phyloP scores from a whole-genome alignment of 2,113 vertebrate species.

The Galbula dea region DNA sequence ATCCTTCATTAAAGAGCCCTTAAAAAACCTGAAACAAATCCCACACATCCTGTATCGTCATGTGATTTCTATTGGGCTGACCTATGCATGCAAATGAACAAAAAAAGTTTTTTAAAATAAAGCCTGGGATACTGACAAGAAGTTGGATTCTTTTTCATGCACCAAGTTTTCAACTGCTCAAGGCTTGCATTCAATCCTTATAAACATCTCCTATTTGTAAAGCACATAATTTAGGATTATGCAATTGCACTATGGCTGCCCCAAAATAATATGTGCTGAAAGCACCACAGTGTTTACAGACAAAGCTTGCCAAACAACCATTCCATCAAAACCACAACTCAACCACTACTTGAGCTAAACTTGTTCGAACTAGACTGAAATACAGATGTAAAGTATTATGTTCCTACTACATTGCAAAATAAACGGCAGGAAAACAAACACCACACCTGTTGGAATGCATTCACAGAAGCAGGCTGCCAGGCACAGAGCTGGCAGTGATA shows the following conservation, averaged over 20 bases:
- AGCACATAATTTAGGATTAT: slow-evolving; percentile 39
- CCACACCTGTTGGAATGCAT: slow-evolving; percentile 28
- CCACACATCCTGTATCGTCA: neutral
- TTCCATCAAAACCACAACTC: slow-evolving; percentile 49
- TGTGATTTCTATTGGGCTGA: neutral
- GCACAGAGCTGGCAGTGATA: neutral
- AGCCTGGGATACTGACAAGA: neutral
- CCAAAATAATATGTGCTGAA: slow-evolving; percentile 43
- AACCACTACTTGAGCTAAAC: slow-evolving; percentile 62
- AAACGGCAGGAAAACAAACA: neutral
- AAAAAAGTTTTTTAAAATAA: neutral
- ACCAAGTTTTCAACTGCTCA: neutral
- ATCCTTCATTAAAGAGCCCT: neutral
- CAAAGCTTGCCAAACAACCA: slow-evolving; percentile 45
- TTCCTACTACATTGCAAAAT: slow-evolving; percentile 1
- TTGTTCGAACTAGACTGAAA: slow-evolving; percentile 55
- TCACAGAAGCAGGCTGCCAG: neutral
- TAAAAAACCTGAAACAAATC: neutral
- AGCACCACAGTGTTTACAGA: slow-evolving; percentile 33
- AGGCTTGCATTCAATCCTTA: neutral
- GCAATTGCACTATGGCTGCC: slow-evolving; percentile 37
- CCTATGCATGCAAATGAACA: neutral
- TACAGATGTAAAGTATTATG: slow-evolving; percentile 14
- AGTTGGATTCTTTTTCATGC: neutral
- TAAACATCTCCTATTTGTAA: slow-evolving; percentile 18